These are phyloP conservation scores for Muscidifurax raptorellus DNA, from an alignment of 1,140 invertebrate genomes.

Conservation along the genomic window DNA sequence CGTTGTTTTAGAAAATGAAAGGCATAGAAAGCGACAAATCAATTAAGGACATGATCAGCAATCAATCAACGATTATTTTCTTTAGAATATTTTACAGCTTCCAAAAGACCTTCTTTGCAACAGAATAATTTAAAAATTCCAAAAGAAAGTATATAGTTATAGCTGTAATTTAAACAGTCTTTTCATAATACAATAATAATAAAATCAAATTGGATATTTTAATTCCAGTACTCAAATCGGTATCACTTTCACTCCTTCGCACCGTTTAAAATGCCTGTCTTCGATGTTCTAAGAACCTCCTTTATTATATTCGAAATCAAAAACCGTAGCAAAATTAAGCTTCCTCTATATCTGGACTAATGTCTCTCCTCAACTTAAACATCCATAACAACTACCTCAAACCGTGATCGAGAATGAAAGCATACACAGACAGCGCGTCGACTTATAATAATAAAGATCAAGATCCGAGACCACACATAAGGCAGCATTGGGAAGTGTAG, in stretches of 20 bases:
- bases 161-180: too few relatives aligned
- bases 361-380: not conserved
- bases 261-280: too few relatives aligned
- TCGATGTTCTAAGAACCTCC: too few relatives aligned
- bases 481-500: not conserved
- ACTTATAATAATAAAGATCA: conserved; percentile 28
- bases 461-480: conserved; percentile 24
- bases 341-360: not conserved
- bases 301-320: too few relatives aligned
- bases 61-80: not conserved
- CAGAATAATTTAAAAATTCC: too few relatives aligned
- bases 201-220: too few relatives aligned
- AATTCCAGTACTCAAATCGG: too few relatives aligned
- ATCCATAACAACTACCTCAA: not conserved
- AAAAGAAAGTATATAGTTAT: too few relatives aligned
- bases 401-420: not conserved
- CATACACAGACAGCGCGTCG: not conserved
- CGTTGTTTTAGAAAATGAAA: not conserved
- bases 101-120: too few relatives aligned
- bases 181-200: too few relatives aligned
- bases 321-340: not conserved
- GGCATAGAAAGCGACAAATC: not conserved
- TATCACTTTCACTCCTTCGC: too few relatives aligned
- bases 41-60: not conserved
- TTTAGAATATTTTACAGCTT: too few relatives aligned